Base-by-base conservation (phyloP, 1,140 invertebrate species). In the Nasonia longicornis region DNA sequence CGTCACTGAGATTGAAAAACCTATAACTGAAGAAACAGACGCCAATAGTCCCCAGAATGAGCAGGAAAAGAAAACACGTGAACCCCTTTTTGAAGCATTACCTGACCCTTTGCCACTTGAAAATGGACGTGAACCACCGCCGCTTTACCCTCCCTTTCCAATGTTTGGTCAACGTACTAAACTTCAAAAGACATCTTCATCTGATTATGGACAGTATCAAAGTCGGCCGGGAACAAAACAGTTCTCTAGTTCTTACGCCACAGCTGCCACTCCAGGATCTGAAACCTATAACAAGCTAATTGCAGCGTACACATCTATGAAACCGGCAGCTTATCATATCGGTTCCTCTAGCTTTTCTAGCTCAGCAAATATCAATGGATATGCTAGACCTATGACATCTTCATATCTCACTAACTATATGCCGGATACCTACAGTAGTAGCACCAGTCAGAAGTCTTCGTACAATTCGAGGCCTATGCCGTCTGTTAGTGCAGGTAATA, bases 121-220 rank as follows among this genome's bases (percentile, higher is more conserved):
- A 79, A 79, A 69, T 45, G 14, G 26, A n/a, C 52, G 31, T 31
- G 81, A 69, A n/a, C 38, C 69, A 12, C n/a, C 42, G 4, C 81
- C 81, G 7, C 7, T 82, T 16, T 82, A 82, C 70, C 81, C 81
- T 45, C 81, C 81, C 0, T 82, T 70, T 66, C 84, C 80, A 48
- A 11, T 85, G 4, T 90, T 86, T 52, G 88, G 89, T 0, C 86
- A 87, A 74, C 86, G 87, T 20, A 90, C 87, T 0, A 90, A 89
- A 69, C 79, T 89, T 14, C 86, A 85, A 2, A 87, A 87, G 63
- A 81, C 79, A 72, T 26, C 31, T 16, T 72, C 69, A 3, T 26
- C 83, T 31, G 58, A 84, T 48, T 85, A 80, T 7, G 82, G 83
- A 45, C 48, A 75, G 72, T 84, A 84, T 20, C 83, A 83, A 12